These are phyloP conservation scores for Eumaeus atala DNA, from an alignment of 1,140 invertebrate species.

Conservation along the genomic window DNA sequence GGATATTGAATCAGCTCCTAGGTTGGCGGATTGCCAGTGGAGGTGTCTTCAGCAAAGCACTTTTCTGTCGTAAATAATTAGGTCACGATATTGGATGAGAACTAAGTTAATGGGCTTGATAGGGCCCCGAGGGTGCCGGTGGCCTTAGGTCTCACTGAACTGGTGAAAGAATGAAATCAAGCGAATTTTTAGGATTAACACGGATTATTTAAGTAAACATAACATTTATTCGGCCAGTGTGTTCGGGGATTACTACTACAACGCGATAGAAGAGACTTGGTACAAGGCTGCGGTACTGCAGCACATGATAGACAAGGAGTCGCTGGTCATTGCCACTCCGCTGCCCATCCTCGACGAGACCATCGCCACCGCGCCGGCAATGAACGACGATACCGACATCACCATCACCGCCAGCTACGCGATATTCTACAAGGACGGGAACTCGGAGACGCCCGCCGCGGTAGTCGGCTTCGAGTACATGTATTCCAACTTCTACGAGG, in stretches of 20 bases:
- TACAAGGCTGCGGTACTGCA: conserved; percentile 93
- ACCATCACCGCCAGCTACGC: conserved; percentile 88
- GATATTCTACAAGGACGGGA: conserved; percentile 86
- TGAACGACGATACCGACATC: conserved; percentile 67
- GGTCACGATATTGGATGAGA: too few species aligned
- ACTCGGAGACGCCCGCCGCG: conserved; percentile 86
- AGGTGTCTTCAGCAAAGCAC: too few species aligned
- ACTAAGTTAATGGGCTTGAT: too few species aligned
- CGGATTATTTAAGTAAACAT: neutral
- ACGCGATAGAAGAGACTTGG: conserved; percentile 92
- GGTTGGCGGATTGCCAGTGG: too few species aligned
- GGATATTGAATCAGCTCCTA: too few species aligned
- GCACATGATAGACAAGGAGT: conserved; percentile 83
- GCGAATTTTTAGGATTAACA: too few species aligned
- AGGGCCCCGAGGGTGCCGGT: too few species aligned
- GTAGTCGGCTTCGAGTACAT: conserved; percentile 86
- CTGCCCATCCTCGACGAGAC: conserved; percentile 76
- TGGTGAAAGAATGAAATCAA: too few species aligned
- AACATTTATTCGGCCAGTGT: conserved; percentile 68
- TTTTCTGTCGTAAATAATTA: too few species aligned
- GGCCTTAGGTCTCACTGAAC: too few species aligned
- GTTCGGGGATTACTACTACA: conserved; percentile 85
- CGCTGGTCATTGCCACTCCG: conserved; percentile 86
- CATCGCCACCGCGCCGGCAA: conserved; percentile 31
- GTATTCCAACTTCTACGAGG: conserved; percentile 81